These are phyloP conservation scores for Heteromormyrus szaboi DNA, from an alignment of 2,797 vertebrate species.

Conservation along the genomic window DNA sequence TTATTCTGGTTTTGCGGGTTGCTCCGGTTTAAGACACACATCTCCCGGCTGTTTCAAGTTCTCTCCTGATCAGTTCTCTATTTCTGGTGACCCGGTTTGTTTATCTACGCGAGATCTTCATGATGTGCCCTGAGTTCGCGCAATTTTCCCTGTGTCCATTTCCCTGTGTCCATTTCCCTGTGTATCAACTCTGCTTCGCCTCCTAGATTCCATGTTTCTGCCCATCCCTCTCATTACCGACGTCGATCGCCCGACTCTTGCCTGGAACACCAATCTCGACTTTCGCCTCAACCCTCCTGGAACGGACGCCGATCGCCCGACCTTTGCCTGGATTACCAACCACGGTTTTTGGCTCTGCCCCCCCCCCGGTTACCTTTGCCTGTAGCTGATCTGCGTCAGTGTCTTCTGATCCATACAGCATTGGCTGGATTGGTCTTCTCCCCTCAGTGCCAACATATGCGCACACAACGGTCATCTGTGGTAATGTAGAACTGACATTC, in stretches of 20 bases:
- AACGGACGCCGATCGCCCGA: not conserved
- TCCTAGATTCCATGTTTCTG: too few relatives aligned
- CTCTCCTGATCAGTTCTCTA: not conserved
- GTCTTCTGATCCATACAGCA: not conserved
- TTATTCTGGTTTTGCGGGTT: not conserved
- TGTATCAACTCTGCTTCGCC: too few relatives aligned
- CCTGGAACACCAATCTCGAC: too few relatives aligned
- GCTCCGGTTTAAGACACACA: not conserved
- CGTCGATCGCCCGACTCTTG: too few relatives aligned
- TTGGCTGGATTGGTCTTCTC: not conserved
- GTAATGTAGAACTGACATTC: not conserved
- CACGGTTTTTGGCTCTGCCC: not conserved
- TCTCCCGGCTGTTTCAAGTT: not conserved
- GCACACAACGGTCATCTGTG: not conserved
- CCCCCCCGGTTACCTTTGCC: not conserved
- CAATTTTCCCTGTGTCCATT: not conserved
- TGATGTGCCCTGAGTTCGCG: not conserved
- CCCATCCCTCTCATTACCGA: too few relatives aligned
- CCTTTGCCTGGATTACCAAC: not conserved
- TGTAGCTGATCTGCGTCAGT: too few relatives aligned
- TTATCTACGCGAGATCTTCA: not conserved
- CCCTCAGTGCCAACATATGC: not conserved
- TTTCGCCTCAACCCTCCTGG: too few relatives aligned
- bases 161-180: too few relatives aligned
- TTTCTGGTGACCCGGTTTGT: not conserved